Percentiles rank a stretch among this genome's conserved stretches.
phyloP scores from a whole-genome alignment of 2,888 invertebrate species.

The Erannis defoliaria region DNA sequence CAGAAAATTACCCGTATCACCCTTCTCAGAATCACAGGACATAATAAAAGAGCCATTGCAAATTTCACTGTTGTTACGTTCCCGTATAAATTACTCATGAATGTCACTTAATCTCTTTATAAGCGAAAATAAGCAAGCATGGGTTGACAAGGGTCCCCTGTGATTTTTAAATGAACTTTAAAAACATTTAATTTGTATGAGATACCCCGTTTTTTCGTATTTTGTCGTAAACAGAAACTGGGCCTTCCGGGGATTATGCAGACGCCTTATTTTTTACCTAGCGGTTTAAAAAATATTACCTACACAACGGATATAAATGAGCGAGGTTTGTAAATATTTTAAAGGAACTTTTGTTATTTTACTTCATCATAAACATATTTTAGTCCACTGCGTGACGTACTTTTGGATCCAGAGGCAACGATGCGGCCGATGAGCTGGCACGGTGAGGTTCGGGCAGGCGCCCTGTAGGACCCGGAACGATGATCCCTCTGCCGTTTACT shows the following conservation, averaged over 20 bases:
- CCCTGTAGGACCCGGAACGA: no score
- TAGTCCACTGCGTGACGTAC: no score
- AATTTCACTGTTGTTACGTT: conserved; percentile 46
- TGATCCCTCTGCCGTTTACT: no score
- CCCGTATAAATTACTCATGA: conserved; percentile 58
- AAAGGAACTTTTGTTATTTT: no score
- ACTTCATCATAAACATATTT: no score
- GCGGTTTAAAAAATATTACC: conserved; percentile 17
- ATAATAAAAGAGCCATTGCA: conserved; percentile 23
- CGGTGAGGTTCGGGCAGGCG: no score
- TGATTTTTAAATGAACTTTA: conserved; percentile 65
- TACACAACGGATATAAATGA: no score
- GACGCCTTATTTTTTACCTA: conserved; percentile 32
- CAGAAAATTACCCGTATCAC: neutral
- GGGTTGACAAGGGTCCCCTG: conserved; percentile 68
- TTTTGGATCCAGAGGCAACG: no score
- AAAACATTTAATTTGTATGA: conserved; percentile 61
- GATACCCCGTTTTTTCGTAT: conserved; percentile 47
- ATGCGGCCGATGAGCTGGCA: no score
- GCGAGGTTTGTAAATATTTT: conserved; percentile 10
- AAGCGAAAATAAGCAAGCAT: conserved; percentile 60
- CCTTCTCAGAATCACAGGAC: conserved; percentile 9
- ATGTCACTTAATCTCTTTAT: conserved; percentile 65
- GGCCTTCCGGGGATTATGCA: conserved; percentile 37
- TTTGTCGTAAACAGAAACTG: conserved; percentile 39